Evolutionary conservation across 2,888 invertebrate genomes (phyloP).

Genomic region (Automeris io): DNA sequence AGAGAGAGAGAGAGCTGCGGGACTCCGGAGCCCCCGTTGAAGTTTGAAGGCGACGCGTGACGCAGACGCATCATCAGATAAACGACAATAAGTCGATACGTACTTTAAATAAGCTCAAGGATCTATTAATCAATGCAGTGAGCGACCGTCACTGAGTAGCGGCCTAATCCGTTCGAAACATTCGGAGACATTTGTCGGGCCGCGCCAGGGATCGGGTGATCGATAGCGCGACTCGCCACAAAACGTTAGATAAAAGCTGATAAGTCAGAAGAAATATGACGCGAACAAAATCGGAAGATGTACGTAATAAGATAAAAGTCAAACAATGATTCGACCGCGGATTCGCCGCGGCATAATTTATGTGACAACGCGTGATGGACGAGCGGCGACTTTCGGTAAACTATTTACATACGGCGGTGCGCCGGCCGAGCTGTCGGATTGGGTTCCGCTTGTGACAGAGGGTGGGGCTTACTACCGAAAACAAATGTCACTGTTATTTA

Average conservation of each 20-base stretch:
- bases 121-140: conserved; percentile 61
- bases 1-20: conserved; percentile 19
- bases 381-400: conserved; percentile 77
- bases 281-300: conserved; percentile 77
- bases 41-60: conserved; percentile 21
- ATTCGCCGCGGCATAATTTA: conserved; percentile 78
- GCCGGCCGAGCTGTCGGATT: conserved; percentile 70
- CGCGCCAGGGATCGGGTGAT: conserved; percentile 64
- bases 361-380: conserved; percentile 77
- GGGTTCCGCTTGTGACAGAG: conserved; percentile 73
- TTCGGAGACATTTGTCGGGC: conserved; percentile 73
- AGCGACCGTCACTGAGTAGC: conserved; percentile 54
- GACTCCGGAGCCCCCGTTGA: conserved; percentile 16
- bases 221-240: conserved; percentile 73
- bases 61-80: conserved; percentile 62
- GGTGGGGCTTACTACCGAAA: conserved; percentile 75
- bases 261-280: conserved; percentile 76
- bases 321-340: conserved; percentile 77
- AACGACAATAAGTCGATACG: conserved; percentile 66
- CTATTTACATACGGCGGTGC: conserved; percentile 74
- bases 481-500: conserved; percentile 77
- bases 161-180: conserved; percentile 75
- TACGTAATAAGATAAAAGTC: conserved; percentile 78
- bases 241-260: conserved; percentile 76
- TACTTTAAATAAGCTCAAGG: conserved; percentile 64